Percentiles rank a stretch among this genome's conserved stretches.
Evolutionary conservation across 2,888 invertebrate species (phyloP).

Genomic region (Gnatocerus cornutus): DNA sequence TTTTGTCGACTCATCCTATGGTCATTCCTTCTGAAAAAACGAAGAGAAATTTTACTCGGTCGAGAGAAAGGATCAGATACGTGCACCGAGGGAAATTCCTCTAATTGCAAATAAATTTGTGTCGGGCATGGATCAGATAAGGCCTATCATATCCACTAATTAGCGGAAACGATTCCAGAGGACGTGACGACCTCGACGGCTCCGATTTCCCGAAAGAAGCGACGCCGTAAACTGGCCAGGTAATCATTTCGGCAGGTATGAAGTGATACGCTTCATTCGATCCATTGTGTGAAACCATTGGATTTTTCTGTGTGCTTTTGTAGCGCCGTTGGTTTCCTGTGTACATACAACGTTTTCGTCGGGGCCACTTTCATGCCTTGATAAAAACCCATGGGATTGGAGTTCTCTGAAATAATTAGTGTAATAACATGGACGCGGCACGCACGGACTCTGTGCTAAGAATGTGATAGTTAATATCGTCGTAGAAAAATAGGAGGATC

Average conservation of each 20-base stretch:
- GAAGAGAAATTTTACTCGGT: conserved; percentile 33
- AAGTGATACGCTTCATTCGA: conserved; percentile 49
- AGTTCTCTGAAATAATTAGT: conserved; percentile 58
- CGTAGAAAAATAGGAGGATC: conserved; percentile 7
- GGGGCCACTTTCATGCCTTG: conserved; percentile 27
- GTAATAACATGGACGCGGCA: conserved; percentile 56
- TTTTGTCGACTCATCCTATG: conserved; percentile 37
- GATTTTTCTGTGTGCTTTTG: conserved; percentile 33
- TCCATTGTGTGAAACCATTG: conserved; percentile 44
- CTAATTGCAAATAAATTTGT: conserved; percentile 47
- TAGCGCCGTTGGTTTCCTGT: conserved; percentile 41
- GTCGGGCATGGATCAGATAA: conserved; percentile 45
- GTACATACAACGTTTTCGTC: conserved; percentile 21
- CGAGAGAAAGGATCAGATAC: conserved; percentile 44
- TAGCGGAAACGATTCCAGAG: conserved; percentile 33
- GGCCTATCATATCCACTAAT: conserved; percentile 36
- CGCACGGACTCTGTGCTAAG: conserved; percentile 47
- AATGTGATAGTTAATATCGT: conserved; percentile 31
- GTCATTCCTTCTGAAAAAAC: conserved; percentile 21
- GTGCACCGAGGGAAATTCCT: conserved; percentile 35
- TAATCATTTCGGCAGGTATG: conserved; percentile 51
- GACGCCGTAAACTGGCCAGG: conserved; percentile 44
- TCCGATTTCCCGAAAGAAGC: conserved; percentile 30
- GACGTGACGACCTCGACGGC: conserved; percentile 16
- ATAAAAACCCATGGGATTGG: conserved; percentile 53